phyloP scores from a whole-genome alignment of 2,797 vertebrate species.

The Clamator glandarius region DNA sequence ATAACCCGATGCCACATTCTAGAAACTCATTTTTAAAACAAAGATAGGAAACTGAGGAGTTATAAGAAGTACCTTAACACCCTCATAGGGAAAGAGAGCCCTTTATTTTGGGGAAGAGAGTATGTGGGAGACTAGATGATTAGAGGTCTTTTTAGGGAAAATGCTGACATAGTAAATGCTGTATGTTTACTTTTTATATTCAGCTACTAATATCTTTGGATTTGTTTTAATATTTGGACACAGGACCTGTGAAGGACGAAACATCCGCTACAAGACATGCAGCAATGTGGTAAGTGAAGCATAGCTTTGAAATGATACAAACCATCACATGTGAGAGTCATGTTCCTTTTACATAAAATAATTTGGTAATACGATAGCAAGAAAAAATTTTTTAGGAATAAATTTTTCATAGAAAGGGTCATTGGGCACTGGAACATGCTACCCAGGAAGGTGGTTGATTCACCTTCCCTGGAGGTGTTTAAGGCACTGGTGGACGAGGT shows the following conservation, averaged over 20 bases:
- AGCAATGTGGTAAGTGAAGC: conserved; percentile 94
- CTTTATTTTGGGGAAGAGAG: background rate
- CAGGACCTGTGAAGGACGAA: conserved; percentile 95
- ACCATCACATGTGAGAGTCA: background rate
- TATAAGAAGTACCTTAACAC: background rate
- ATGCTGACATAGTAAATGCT: background rate
- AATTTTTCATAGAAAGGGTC: too few relatives aligned
- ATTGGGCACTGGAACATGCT: too few relatives aligned
- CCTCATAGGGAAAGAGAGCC: fast-evolving
- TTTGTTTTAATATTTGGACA: conserved; percentile 56
- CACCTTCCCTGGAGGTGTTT: too few relatives aligned
- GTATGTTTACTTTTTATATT: background rate
- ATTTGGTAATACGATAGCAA: background rate
- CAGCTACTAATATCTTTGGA: background rate
- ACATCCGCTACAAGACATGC: conserved; percentile 97
- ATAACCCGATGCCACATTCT: background rate
- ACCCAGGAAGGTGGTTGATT: too few relatives aligned
- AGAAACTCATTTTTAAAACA: background rate
- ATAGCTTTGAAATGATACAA: background rate
- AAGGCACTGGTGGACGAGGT: too few relatives aligned
- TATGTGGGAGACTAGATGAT: background rate
- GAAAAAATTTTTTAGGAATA: too few relatives aligned
- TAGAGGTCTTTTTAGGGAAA: background rate
- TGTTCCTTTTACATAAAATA: background rate
- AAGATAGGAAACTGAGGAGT: background rate